Evolutionary conservation across 2,113 vertebrate species (phyloP).

Genomic region (Alligator sinensis): DNA sequence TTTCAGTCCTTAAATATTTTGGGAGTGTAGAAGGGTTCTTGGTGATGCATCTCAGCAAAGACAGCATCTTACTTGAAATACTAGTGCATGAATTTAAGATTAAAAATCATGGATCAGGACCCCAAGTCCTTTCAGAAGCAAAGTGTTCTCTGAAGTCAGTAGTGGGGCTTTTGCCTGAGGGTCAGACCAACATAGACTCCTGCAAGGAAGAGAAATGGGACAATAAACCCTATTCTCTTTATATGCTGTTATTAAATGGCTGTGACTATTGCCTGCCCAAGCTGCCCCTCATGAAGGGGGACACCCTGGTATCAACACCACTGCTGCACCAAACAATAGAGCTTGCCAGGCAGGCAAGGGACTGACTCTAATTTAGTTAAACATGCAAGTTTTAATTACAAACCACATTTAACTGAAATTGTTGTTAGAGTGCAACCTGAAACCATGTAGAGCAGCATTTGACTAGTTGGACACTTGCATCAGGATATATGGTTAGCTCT

Average conservation of each 20-base stretch:
- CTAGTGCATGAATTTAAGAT: conserved; percentile 7
- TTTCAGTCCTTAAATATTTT: background rate
- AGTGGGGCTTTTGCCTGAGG: background rate
- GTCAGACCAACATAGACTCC: background rate
- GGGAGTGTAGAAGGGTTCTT: background rate
- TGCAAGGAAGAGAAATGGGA: background rate
- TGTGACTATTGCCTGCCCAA: no score
- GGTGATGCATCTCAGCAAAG: background rate
- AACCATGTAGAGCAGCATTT: background rate
- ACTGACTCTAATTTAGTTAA: background rate
- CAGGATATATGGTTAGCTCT: background rate
- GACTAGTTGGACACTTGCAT: accelerated
- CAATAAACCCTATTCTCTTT: no score
- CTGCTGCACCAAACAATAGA: background rate
- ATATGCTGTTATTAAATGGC: no score
- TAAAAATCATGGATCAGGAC: background rate
- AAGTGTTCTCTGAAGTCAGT: background rate
- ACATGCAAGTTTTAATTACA: background rate
- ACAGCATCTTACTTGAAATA: background rate
- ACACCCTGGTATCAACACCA: background rate
- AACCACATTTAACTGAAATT: background rate
- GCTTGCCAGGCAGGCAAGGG: background rate
- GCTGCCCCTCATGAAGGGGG: background rate
- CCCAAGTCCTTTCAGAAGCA: background rate
- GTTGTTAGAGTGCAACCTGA: background rate